Evolutionary conservation across 2,888 invertebrate species (phyloP).

Genomic region (Drosophila melanocephala): DNA sequence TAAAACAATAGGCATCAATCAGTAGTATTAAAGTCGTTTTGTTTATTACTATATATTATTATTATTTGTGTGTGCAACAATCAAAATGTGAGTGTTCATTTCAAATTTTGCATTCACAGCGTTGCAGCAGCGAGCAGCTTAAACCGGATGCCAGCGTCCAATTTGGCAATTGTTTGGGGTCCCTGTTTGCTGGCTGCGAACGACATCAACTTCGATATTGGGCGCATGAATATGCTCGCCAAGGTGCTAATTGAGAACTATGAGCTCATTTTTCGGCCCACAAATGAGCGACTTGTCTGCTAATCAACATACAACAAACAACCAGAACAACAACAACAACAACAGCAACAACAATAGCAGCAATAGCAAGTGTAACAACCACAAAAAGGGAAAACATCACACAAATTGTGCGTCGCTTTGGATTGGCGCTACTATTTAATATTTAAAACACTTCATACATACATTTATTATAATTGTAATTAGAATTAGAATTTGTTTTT

Average conservation of each 20-base stretch:
- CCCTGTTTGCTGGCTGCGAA: slow-evolving; percentile 84
- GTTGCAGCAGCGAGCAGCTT: slow-evolving; percentile 83
- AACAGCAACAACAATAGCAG: neutral
- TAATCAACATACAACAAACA: slow-evolving; percentile 28
- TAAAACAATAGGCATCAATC: neutral
- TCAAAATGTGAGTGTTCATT: neutral
- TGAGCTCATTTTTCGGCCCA: slow-evolving; percentile 82
- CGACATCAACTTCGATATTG: slow-evolving; percentile 83
- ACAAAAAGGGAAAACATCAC: slow-evolving; percentile 20
- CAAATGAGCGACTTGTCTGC: slow-evolving; percentile 83
- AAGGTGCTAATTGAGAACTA: slow-evolving; percentile 85
- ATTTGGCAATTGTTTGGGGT: slow-evolving; percentile 86
- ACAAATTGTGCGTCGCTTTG: slow-evolving; percentile 12
- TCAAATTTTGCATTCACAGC: slow-evolving; percentile 54
- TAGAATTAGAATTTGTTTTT: neutral
- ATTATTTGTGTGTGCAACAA: neutral
- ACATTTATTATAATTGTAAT: slow-evolving; percentile 9
- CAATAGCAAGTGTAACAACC: neutral
- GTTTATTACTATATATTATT: too few species aligned
- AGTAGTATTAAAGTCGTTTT: neutral
- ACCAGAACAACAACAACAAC: neutral
- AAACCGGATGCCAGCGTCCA: slow-evolving; percentile 85
- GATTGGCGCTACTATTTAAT: slow-evolving; percentile 2
- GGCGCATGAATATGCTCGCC: slow-evolving; percentile 84
- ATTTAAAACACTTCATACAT: slow-evolving; percentile 12